Percentiles rank a stretch among this genome's conserved stretches.
Conservation (phyloP, 2,888 invertebrate genomes). For the Rhimphoctona megacephalus region DNA sequence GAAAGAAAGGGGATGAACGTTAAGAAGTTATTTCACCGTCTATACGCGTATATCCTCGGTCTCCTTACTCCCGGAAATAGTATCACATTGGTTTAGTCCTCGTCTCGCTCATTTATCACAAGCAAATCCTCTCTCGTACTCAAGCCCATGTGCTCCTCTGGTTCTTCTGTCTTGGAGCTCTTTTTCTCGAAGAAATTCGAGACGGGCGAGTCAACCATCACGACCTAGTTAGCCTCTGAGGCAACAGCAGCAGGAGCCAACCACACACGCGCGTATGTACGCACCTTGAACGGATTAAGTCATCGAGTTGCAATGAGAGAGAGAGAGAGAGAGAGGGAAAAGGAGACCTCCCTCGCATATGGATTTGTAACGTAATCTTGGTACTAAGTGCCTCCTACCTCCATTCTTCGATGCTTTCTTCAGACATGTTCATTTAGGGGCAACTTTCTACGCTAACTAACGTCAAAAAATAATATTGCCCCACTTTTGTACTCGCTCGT, state of each 20-base stretch:
- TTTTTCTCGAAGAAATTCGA: conserved; percentile 64
- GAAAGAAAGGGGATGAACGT: conserved; percentile 40
- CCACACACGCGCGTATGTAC: conserved; percentile 67
- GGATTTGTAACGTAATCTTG: conserved; percentile 69
- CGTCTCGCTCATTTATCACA: conserved; percentile 67
- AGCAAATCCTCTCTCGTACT: conserved; percentile 58
- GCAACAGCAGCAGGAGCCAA: conserved; percentile 38
- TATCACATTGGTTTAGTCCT: conserved; percentile 67
- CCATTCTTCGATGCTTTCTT: conserved; percentile 50
- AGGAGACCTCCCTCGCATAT: conserved; percentile 58
- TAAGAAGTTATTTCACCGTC: conserved; percentile 60
- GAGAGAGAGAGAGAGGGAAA: not conserved
- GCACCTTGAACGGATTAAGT: conserved; percentile 71
- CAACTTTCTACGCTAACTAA: not conserved
- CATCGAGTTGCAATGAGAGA: conserved; percentile 67
- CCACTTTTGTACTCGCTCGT: not conserved
- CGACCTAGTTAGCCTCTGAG: conserved; percentile 53
- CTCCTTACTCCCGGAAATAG: conserved; percentile 67
- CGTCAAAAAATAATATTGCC: not conserved
- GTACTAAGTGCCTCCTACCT: conserved; percentile 66
- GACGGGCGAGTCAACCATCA: conserved; percentile 64
- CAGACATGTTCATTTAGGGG: conserved; percentile 59
- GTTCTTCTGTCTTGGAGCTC: conserved; percentile 46
- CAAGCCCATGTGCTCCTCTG: conserved; percentile 36
- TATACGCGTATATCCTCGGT: conserved; percentile 12